Base-by-base conservation (phyloP, 2,797 vertebrate species). In the Furcifer pardalis region DNA sequence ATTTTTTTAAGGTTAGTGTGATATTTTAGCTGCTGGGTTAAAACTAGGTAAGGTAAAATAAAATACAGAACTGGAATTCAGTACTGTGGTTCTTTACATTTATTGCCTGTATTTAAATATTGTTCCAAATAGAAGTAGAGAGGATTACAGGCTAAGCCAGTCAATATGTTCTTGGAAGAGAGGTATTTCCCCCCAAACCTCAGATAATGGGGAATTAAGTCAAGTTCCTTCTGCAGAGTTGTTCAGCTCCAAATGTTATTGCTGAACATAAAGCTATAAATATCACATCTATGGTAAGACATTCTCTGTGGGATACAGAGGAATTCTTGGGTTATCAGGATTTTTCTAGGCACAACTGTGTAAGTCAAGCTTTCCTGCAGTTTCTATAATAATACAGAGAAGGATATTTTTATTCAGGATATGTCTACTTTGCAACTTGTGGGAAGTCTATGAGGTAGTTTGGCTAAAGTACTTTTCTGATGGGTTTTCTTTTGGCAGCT, bases 21-120 rank as follows among this genome's bases (percentile, higher is more conserved):
- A 60, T 81, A 10, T 76, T 62, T 25, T 69, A 75, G 6, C 32
- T 83, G 17, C 42, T 75, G 44, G 30, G 13, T 5, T 23, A 56
- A 56, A 19, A 19, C 21, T 4, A 56, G 13, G 21, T 56, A 56
- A 19, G 21, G 21, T n/a, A 75, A 35, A 32, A 25, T 52, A n/a
- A 75, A 83, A 83, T 44, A 23, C 32, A 83, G 69, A 23, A 40
- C 44, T 66, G 74, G 37, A 66, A 25, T 65, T 63, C 30, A 76
- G n/a, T 44, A 25, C 15, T 68, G 15, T 59, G 71, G 68, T 68
- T 46, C 30, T 76, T 81, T 21, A 49, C 12, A 59, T 69, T 77
- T 77, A 56, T 60, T 65, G 75, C 25, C 44, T 76, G 60, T 68
- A 17, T 69, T 85, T 85, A 77, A 68, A 83, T 32, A 49, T 76